Evolutionary conservation across 2,113 vertebrate genomes (phyloP).

Genomic region (Engystomops pustulosus): DNA sequence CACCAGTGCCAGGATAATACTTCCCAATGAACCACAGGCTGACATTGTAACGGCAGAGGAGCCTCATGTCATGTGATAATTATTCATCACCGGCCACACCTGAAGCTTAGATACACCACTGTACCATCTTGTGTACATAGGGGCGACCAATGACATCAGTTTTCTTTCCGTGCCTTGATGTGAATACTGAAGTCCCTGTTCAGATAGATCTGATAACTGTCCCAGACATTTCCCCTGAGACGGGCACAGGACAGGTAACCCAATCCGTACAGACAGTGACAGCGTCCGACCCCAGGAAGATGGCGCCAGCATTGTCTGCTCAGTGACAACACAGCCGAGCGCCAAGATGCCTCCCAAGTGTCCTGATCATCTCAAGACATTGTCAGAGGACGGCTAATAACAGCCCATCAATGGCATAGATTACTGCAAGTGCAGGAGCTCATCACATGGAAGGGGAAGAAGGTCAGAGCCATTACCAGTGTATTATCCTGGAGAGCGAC

Average conservation of each 20-base stretch:
- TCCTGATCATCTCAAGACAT: background rate
- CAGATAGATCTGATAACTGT: background rate
- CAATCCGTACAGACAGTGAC: constrained; percentile 19
- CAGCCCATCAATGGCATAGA: background rate
- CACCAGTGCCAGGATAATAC: background rate
- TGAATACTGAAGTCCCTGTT: background rate
- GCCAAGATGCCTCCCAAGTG: background rate
- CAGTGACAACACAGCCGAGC: background rate
- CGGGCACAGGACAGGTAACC: background rate
- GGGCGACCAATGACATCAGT: background rate
- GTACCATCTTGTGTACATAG: background rate
- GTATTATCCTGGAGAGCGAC: too few relatives aligned
- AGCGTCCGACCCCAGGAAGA: background rate
- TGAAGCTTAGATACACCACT: background rate
- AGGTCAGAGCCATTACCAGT: too few relatives aligned
- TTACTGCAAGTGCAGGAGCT: too few relatives aligned
- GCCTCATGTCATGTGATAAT: too few relatives aligned
- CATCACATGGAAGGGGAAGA: too few relatives aligned
- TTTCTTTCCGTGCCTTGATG: background rate
- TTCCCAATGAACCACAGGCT: background rate
- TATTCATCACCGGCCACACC: too few relatives aligned
- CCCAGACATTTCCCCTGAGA: constrained; percentile 12
- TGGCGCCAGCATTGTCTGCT: constrained; percentile 27
- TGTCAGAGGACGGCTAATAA: background rate
- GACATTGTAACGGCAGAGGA: background rate